Percentiles rank a stretch among this genome's conserved stretches.
phyloP scores from a whole-genome alignment of 2,113 vertebrate genomes.

The Microtus oregoni region DNA sequence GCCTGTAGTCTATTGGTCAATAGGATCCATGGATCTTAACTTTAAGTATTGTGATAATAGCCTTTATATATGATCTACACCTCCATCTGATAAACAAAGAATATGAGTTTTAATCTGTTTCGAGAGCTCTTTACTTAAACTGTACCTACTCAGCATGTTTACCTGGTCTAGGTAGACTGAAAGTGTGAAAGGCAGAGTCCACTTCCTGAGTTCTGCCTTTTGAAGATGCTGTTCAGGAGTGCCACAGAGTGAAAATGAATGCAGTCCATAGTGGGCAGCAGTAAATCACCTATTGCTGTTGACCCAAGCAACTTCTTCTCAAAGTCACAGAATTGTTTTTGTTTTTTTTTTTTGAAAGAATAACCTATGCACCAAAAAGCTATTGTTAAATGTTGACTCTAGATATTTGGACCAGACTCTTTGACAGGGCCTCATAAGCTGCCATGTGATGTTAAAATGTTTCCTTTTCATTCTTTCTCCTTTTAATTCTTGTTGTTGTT shows the following conservation, averaged over 20 bases:
- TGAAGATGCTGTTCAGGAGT: not conserved
- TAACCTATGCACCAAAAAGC: not conserved
- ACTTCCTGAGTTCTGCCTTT: not conserved
- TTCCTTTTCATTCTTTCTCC: not conserved
- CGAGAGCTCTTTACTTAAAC: not conserved
- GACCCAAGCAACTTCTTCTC: not conserved
- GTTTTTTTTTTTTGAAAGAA: not conserved
- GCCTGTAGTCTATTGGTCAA: not conserved
- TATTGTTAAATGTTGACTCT: not conserved
- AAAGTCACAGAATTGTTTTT: not conserved
- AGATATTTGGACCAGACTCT: not conserved
- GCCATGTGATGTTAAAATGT: not conserved
- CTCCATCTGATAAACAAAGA: not conserved
- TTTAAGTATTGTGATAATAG: not conserved
- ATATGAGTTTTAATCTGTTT: not conserved
- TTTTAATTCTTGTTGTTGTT: not conserved
- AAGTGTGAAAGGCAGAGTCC: not conserved
- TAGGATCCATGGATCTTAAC: not conserved
- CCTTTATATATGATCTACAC: not conserved
- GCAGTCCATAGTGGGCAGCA: not conserved
- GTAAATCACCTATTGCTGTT: not conserved
- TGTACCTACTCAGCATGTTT: not conserved
- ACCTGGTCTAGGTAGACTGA: not conserved
- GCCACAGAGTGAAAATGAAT: not conserved
- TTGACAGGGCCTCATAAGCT: not conserved